These are phyloP conservation scores for Drosophila azteca DNA, from an alignment of 1,140 invertebrate genomes.

Conservation along the genomic window DNA sequence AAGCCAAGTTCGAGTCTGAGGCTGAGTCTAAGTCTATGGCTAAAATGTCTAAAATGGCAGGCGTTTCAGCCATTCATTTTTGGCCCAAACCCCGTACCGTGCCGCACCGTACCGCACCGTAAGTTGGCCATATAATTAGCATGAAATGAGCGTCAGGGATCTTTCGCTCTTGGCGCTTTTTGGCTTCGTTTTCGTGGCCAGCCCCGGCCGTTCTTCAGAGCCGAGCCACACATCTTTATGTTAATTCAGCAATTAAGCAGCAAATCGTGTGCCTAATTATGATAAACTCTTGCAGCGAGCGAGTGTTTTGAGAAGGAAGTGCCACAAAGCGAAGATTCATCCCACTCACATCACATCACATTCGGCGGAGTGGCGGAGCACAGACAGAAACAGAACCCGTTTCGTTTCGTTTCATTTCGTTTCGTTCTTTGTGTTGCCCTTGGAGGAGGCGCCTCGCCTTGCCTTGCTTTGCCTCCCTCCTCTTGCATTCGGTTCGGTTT, in stretches of 20 bases:
- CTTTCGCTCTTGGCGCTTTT: slow-evolving; percentile 69
- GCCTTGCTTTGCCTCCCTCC: no score
- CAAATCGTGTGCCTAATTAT: slow-evolving; percentile 78
- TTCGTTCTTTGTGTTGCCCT: slow-evolving; percentile 51
- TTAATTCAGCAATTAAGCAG: slow-evolving; percentile 80
- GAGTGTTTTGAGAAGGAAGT: slow-evolving; percentile 49
- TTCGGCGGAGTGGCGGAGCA: slow-evolving; percentile 13
- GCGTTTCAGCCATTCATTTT: slow-evolving; percentile 66
- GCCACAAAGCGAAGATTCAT: slow-evolving; percentile 15
- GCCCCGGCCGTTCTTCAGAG: slow-evolving; percentile 2
- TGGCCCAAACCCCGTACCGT: slow-evolving; percentile 25
- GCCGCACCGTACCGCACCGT: not conserved
- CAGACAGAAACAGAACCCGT: not conserved
- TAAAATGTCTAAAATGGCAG: slow-evolving; percentile 75
- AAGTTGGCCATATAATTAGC: slow-evolving; percentile 65
- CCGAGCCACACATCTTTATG: slow-evolving; percentile 44
- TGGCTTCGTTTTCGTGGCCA: slow-evolving; percentile 16
- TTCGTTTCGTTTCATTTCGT: not conserved
- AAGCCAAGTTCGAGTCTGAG: no score
- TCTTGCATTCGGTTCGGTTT: slow-evolving; percentile 30
- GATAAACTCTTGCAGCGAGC: slow-evolving; percentile 63
- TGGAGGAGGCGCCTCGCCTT: slow-evolving; percentile 57
- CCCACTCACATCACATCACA: no score
- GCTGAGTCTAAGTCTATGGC: slow-evolving; percentile 34
- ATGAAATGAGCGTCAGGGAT: slow-evolving; percentile 78